phyloP scores from a whole-genome alignment of 2,797 vertebrate species.

The Cossypha caffra region DNA sequence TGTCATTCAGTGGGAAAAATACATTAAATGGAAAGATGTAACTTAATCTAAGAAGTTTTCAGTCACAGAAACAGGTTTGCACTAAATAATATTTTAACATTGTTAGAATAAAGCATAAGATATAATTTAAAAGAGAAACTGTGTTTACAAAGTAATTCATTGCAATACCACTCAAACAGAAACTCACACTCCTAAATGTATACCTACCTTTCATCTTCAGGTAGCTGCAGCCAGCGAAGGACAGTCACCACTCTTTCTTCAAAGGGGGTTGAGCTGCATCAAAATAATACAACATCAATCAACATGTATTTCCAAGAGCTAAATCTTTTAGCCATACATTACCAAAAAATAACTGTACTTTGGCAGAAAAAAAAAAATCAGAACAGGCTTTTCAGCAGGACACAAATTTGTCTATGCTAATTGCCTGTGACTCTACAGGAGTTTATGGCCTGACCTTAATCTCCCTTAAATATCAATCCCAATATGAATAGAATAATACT shows the following conservation, averaged over 20 bases:
- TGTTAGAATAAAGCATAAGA: background rate
- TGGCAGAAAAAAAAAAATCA: background rate
- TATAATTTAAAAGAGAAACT: background rate
- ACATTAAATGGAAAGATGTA: background rate
- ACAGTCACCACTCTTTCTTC: slow-evolving; percentile 83
- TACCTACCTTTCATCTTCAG: slow-evolving; percentile 83
- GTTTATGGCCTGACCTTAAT: background rate
- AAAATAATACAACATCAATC: background rate
- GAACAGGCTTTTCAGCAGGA: background rate
- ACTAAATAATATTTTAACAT: background rate
- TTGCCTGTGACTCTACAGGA: background rate
- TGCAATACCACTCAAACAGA: background rate
- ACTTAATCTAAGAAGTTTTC: background rate
- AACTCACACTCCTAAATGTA: background rate
- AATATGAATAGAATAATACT: background rate
- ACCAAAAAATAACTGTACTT: background rate
- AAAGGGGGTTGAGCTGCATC: slow-evolving; percentile 80
- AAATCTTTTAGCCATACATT: background rate
- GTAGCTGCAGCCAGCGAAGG: slow-evolving; percentile 87
- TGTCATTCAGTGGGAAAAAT: background rate
- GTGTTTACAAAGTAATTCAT: background rate
- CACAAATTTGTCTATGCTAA: background rate
- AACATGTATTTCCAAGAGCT: background rate
- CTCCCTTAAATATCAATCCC: background rate
- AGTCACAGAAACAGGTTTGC: background rate